Conservation (phyloP, 2,113 vertebrate species). For the Rhadina sibilatrix region DNA sequence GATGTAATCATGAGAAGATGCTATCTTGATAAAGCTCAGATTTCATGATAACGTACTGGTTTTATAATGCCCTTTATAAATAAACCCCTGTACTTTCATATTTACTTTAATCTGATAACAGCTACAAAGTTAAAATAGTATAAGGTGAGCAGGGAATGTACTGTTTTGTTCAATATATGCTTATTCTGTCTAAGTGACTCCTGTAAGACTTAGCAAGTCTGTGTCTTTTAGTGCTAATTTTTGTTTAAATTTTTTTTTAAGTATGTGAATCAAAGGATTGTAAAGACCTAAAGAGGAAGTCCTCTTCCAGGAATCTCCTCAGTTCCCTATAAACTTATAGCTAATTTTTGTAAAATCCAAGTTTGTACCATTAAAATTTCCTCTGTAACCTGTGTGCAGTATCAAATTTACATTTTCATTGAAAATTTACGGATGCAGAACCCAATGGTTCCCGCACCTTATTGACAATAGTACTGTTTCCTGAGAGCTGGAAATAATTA, state of each 20-base stretch:
- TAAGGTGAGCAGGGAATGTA: background rate
- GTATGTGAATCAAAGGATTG: background rate
- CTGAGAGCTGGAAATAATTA: background rate
- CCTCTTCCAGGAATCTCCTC: background rate
- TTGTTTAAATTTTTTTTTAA: background rate
- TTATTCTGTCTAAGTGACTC: background rate
- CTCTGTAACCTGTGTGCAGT: background rate
- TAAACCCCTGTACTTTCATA: background rate
- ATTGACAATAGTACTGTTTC: background rate
- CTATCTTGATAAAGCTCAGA: slow-evolving; percentile 22
- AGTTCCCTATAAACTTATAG: background rate
- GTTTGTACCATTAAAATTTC: background rate
- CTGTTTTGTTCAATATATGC: background rate
- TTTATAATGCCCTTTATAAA: slow-evolving; percentile 7
- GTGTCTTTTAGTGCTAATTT: background rate
- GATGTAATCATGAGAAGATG: slow-evolving; percentile 11
- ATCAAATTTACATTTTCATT: background rate
- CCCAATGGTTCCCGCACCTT: background rate
- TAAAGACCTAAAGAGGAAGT: background rate
- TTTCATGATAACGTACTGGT: background rate
- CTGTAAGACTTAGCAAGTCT: background rate
- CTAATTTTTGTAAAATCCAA: background rate
- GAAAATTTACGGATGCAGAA: background rate
- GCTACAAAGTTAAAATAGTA: background rate
- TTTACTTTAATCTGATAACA: background rate